Evolutionary conservation across 2,888 invertebrate genomes (phyloP), one percentile per base, ranked within the genome.

Genomic region (Cerceris ruficornis): DNA sequence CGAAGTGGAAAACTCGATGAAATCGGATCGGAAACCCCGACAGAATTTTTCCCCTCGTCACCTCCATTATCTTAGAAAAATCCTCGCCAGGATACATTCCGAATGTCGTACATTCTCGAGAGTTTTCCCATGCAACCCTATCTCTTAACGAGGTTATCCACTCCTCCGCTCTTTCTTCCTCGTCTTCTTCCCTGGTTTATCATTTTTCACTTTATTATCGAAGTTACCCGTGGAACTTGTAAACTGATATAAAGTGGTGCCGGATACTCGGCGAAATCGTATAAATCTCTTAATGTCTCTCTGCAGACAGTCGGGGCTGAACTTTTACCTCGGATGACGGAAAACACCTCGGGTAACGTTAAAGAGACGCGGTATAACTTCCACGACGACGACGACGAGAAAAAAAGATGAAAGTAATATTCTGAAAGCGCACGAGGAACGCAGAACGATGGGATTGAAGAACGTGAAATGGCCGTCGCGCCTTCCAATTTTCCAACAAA

Each of bases 401-500:
- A 62, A 69, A 67, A 75, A 42, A 49, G 69, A 15, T 41, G 57
- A 60, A 42, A 58, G 73, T 62, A 79, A 79, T 79, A 79, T 78
- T 66, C 69, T 79, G 69, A 69, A 72, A 81, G 83, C 69, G 62
- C 65, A 14, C 28, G 62, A 66, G 77, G 67, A 67, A 76, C 60
- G 61, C 14, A 43, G 61, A 61, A 54, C 58, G 69, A 68, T 67
- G 71, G 64, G 74, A 82, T 72, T 65, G 77, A 66, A 74, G 69
- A 65, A 81, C 74, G 69, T 50, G 74, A 69, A 77, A 77, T 64
- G 52, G 64, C 43, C 42, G 81, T 68, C 71, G 67, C 65, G 75
- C 43, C 67, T 69, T 81, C 61, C 77, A 82, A 82, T 84, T 82
- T 83, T 75, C 77, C 74, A 54, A 57, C 65, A 62, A 69, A 64